Percentiles rank a stretch among this genome's conserved stretches.
phyloP scores from a whole-genome alignment of 2,888 invertebrate genomes.

The Drosophila lacicola region DNA sequence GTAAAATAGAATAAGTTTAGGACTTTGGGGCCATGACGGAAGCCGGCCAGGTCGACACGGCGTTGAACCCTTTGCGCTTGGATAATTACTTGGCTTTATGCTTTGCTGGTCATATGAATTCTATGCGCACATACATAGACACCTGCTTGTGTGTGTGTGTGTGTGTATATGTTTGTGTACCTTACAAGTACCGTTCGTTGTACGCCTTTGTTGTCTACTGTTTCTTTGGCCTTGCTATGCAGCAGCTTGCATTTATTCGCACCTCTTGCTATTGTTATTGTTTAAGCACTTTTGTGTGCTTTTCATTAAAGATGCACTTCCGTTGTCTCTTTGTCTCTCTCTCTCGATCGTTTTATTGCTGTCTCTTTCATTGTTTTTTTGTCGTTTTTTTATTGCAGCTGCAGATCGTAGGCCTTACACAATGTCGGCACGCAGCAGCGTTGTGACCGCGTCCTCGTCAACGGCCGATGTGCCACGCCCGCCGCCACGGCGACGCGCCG shows the following conservation, averaged over 20 bases:
- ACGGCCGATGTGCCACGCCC: slow-evolving; percentile 80
- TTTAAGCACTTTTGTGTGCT: slow-evolving; percentile 39
- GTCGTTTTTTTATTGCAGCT: slow-evolving; percentile 22
- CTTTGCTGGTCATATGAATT: slow-evolving; percentile 34
- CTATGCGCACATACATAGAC: slow-evolving; percentile 21
- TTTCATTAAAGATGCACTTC: slow-evolving; percentile 65
- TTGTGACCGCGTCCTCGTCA: slow-evolving; percentile 46
- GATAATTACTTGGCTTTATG: slow-evolving; percentile 64
- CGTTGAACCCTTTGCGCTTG: slow-evolving; percentile 76
- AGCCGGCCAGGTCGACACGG: slow-evolving; percentile 58
- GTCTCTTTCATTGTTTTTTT: slow-evolving; percentile 29
- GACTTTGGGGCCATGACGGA: slow-evolving; percentile 26
- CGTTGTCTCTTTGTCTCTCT: slow-evolving; percentile 49
- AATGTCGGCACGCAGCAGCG: slow-evolving; percentile 65
- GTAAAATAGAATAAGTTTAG: slow-evolving; percentile 19
- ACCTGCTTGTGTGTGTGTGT: neutral
- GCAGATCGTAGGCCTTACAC: slow-evolving; percentile 12
- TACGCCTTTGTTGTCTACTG: slow-evolving; percentile 72
- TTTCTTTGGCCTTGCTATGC: slow-evolving; percentile 50
- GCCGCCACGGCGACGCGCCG: slow-evolving; percentile 84
- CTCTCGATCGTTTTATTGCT: slow-evolving; percentile 32
- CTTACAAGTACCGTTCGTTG: slow-evolving; percentile 61
- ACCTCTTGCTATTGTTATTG: slow-evolving; percentile 41
- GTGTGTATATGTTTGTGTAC: slow-evolving; percentile 16
- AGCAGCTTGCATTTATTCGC: slow-evolving; percentile 53